Percentiles rank a stretch among this genome's conserved stretches.
Conservation (phyloP, 2,888 invertebrate species). For the Polydrusus cervinus region DNA sequence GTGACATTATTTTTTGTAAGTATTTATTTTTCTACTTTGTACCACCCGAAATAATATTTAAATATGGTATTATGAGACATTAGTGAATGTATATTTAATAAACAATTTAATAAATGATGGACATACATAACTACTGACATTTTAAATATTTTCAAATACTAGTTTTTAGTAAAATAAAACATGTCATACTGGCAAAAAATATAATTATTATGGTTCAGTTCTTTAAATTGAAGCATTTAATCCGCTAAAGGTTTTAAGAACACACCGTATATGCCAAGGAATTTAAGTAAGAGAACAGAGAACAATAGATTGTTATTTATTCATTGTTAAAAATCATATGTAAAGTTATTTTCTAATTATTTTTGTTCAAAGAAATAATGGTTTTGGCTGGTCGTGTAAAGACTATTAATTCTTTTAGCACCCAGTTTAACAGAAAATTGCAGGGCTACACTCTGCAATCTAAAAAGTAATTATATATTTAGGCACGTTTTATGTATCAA, state of each 20-base stretch:
- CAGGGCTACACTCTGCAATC: neutral
- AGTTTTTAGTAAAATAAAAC: no score
- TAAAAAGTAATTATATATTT: conserved; percentile 9
- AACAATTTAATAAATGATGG: no score
- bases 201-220: neutral
- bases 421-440: neutral
- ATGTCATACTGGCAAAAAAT: no score
- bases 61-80: no score
- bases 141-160: no score
- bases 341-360: conserved; percentile 1
- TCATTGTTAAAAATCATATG: neutral
- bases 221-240: neutral
- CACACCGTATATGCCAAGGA: neutral
- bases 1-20: conserved; percentile 43
- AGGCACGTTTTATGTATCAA: neutral
- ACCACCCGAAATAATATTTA: no score
- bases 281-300: neutral
- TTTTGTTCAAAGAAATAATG: conserved; percentile 10
- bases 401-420: conserved; percentile 15
- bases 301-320: neutral
- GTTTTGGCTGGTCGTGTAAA: neutral
- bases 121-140: no score
- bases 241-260: no score
- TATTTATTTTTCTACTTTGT: conserved; percentile 9
- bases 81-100: no score